These are phyloP conservation scores for Sardina pilchardus DNA, from an alignment of 2,113 vertebrate genomes.

Conservation along the genomic window DNA sequence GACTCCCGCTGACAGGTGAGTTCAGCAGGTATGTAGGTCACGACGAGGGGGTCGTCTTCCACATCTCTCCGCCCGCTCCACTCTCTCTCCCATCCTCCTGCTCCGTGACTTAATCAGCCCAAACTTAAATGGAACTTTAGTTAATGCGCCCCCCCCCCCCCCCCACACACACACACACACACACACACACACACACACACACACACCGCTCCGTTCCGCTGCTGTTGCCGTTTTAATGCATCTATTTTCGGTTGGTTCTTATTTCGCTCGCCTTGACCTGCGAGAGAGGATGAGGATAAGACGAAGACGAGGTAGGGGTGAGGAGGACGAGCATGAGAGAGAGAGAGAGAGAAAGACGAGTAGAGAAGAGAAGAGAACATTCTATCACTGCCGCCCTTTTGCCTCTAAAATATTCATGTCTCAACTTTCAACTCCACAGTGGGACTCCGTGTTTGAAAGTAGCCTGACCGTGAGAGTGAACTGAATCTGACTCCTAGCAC, in stretches of 20 bases:
- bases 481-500: neutral
- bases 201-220: no score
- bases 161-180: no score
- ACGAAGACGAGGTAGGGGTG: neutral
- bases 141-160: neutral
- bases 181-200: no score
- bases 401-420: neutral
- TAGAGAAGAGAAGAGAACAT: neutral
- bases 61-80: conserved; percentile 49
- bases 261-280: neutral
- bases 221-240: neutral
- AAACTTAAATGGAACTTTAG: conserved; percentile 23
- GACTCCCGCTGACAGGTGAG: conserved; percentile 67
- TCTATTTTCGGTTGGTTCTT: neutral
- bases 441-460: neutral
- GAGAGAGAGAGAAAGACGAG: neutral
- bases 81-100: conserved; percentile 60
- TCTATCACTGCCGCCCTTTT: neutral
- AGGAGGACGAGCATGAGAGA: neutral
- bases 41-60: conserved; percentile 65
- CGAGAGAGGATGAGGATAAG: neutral
- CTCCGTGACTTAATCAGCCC: conserved; percentile 57
- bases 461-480: neutral
- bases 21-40: conserved; percentile 74
- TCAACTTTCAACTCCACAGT: neutral